phyloP scores from a whole-genome alignment of 2,888 invertebrate species.

The Xestia ashworthii region DNA sequence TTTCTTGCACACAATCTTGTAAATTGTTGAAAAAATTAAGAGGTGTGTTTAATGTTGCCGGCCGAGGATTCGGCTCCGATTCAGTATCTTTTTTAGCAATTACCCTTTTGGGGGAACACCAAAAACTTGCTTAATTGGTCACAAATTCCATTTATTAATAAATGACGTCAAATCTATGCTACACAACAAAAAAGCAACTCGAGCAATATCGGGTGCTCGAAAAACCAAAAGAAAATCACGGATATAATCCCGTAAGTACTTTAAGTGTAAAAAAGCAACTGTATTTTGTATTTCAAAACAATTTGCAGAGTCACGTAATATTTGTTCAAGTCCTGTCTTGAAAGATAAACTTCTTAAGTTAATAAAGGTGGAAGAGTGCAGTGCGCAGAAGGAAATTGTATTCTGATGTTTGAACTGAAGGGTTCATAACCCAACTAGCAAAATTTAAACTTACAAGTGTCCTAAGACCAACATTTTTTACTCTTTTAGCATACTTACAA shows the following conservation, averaged over 20 bases:
- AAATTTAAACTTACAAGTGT: no score
- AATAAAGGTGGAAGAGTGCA: constrained; percentile 25
- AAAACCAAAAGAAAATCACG: no score
- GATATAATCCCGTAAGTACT: no score
- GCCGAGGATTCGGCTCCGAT: not conserved
- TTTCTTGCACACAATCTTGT: not conserved
- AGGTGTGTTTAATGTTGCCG: not conserved
- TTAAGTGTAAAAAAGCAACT: no score
- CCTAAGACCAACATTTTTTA: no score
- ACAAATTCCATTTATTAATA: not conserved
- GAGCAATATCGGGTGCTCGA: no score
- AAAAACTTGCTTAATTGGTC: not conserved
- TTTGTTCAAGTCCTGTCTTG: not conserved
- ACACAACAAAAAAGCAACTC: not conserved
- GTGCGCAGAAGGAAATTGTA: constrained; percentile 37
- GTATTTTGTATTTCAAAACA: not conserved
- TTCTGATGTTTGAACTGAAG: constrained; percentile 15
- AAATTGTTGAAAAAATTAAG: not conserved
- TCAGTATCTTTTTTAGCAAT: not conserved
- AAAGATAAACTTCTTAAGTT: constrained; percentile 34
- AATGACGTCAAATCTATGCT: not conserved
- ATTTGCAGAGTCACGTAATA: not conserved
- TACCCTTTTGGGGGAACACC: not conserved
- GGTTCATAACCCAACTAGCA: no score
- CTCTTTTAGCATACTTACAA: no score